phyloP scores from a whole-genome alignment of 1,140 invertebrate species.

The Diorhabda sublineata region DNA sequence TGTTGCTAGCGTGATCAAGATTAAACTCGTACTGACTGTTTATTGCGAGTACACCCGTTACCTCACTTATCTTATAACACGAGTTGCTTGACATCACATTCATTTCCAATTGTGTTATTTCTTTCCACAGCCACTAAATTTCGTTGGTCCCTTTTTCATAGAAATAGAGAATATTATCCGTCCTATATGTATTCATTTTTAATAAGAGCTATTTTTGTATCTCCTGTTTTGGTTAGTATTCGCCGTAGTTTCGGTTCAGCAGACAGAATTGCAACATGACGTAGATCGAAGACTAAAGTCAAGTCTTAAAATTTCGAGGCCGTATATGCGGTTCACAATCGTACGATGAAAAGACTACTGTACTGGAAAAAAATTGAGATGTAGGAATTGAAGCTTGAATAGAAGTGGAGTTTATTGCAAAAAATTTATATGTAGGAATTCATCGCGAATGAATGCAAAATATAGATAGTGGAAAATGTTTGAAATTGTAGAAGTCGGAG shows the following conservation, averaged over 20 bases:
- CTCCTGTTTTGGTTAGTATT: constrained; percentile 2
- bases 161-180: too few relatives aligned
- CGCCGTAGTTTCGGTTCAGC: not conserved
- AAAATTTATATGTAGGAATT: not conserved
- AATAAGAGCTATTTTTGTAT: not conserved
- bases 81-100: too few relatives aligned
- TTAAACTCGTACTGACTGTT: too few relatives aligned
- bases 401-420: constrained; percentile 1
- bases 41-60: too few relatives aligned
- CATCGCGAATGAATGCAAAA: not conserved
- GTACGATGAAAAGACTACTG: not conserved
- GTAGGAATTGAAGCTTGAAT: not conserved
- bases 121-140: too few relatives aligned
- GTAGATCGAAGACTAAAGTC: not conserved
- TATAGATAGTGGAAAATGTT: too few relatives aligned
- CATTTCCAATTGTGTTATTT: too few relatives aligned
- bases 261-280: not conserved
- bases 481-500: too few relatives aligned
- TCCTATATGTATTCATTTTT: not conserved
- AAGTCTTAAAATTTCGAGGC: not conserved
- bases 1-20: too few relatives aligned
- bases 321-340: not conserved
- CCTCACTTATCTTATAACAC: too few relatives aligned
- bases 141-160: too few relatives aligned
- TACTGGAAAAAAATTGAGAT: not conserved